Percentiles rank a stretch among this genome's conserved stretches.
phyloP scores from a whole-genome alignment of 2,888 invertebrate species.

The Caenorhabditis sp. region DNA sequence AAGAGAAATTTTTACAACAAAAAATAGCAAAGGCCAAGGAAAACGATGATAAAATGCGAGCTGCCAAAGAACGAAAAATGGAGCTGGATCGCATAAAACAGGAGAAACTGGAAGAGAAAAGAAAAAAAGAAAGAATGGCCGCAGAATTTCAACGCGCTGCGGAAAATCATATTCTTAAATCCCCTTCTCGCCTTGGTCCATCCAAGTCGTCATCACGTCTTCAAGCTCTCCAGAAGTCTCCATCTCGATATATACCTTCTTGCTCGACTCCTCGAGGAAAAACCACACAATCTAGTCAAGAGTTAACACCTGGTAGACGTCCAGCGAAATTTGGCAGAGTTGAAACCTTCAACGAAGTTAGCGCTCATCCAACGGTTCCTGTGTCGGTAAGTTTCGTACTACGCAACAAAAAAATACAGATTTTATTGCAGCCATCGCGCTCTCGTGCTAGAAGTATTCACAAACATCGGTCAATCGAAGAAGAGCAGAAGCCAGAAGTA shows the following conservation, averaged over 20 bases:
- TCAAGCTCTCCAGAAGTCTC: slow-evolving; percentile 6
- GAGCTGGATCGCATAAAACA: slow-evolving; percentile 13
- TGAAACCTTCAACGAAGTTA: not conserved
- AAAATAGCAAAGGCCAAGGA: slow-evolving; percentile 15
- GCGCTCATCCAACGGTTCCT: slow-evolving; percentile 11
- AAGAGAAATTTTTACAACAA: slow-evolving; percentile 5
- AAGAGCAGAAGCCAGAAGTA: not conserved
- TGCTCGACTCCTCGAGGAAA: not conserved
- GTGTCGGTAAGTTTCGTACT: slow-evolving; percentile 11
- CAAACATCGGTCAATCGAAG: not conserved
- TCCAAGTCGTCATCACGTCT: not conserved
- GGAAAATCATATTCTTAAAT: slow-evolving; percentile 5
- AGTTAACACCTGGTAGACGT: slow-evolving; percentile 18
- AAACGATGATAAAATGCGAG: slow-evolving; percentile 11
- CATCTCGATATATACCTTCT: not conserved
- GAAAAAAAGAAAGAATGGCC: slow-evolving; percentile 14
- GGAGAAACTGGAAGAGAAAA: slow-evolving; percentile 14
- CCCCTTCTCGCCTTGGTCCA: not conserved
- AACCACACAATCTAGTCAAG: not conserved
- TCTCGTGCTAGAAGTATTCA: not conserved
- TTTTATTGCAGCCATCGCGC: slow-evolving; percentile 23
- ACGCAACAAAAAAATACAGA: too few species aligned
- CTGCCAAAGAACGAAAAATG: slow-evolving; percentile 14
- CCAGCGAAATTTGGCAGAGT: slow-evolving; percentile 19
- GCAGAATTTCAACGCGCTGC: slow-evolving; percentile 5